Percentiles rank a stretch among this genome's conserved stretches.
phyloP scores from a whole-genome alignment of 2,888 invertebrate species.

The Hyles lineata region DNA sequence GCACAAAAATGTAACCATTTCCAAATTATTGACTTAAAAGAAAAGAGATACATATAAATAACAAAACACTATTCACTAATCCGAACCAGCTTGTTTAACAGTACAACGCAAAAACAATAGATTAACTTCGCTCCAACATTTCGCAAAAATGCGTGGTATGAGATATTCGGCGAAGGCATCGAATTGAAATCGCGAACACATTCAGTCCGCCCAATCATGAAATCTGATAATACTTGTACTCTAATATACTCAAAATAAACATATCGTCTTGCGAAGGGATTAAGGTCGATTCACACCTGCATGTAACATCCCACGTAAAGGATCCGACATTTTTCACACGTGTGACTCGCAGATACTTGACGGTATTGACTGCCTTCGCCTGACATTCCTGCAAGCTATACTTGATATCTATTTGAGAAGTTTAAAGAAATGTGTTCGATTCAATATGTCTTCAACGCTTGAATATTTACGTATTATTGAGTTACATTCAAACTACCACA shows the following conservation, averaged over 20 bases:
- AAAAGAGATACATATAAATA: too few species aligned
- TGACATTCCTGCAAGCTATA: too few species aligned
- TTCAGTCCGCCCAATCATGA: conserved; percentile 13
- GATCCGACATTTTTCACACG: background rate
- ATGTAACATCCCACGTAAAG: background rate
- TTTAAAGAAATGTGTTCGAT: too few species aligned
- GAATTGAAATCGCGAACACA: conserved; percentile 12
- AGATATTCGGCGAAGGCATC: conserved; percentile 4
- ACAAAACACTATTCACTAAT: too few species aligned
- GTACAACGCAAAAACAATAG: background rate
- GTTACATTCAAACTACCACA: too few species aligned
- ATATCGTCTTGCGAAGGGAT: conserved; percentile 33
- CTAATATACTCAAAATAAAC: conserved; percentile 47
- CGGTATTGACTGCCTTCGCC: background rate
- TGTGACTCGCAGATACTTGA: background rate
- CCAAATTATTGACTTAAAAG: too few species aligned
- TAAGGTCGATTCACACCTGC: conserved; percentile 7
- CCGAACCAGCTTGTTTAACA: too few species aligned
- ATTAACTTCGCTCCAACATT: background rate
- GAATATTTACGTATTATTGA: too few species aligned
- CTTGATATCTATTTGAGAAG: too few species aligned
- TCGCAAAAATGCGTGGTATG: background rate
- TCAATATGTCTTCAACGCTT: too few species aligned
- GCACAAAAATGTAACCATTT: too few species aligned
- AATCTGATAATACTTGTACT: conserved; percentile 32